Base-by-base conservation (phyloP, 2,113 vertebrate genomes). In the Cichladusa arquata region DNA sequence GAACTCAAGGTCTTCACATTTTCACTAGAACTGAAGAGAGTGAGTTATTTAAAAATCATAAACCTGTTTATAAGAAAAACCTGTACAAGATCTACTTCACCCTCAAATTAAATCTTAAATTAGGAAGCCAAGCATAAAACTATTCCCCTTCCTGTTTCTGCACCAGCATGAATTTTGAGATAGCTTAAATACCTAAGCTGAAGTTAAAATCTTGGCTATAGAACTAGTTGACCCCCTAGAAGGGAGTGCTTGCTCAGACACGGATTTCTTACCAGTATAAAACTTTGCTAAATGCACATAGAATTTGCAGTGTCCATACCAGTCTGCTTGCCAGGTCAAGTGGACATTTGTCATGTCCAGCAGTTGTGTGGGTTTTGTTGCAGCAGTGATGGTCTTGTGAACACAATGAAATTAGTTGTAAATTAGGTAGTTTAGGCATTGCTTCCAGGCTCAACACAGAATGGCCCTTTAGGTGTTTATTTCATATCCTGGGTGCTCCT, bases 131-230 rank as follows among this genome's bases (percentile, higher is more conserved):
- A 66, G 56, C 36, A 51, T 5, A 82, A 65, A 90, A 14, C 28
- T 60, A 18, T n/a, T 80, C 48, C 14, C 6, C 11, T 42, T 17
- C 7, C 8, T 1, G 38, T 8, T 14, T 6, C 33, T 2, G 0
- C 29, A 25, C 11, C 34, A 61, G 11, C 25, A 38, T 34, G 29
- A 45, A 57, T 65, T 31, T 66, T 53, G 42, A 31, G 38, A 42
- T 62, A 47, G 13, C 8, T 73, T 33, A 47, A 86, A 80, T 51
- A 45, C 2, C 2, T 36, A 26, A 14, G 17, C 1, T 65, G 26
- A 45, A 65, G 38, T 60, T 77, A 29, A 72, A 61, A 48, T 33
- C n/a, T 83, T 79, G 62, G 4, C 26, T 72, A 4, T 23, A 47
- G 40, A 48, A 9, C 6, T 31, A 33, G 10, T 22, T 74, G 58